Conservation (phyloP, 1,140 invertebrate genomes). For the Scaptomyza graminum region DNA sequence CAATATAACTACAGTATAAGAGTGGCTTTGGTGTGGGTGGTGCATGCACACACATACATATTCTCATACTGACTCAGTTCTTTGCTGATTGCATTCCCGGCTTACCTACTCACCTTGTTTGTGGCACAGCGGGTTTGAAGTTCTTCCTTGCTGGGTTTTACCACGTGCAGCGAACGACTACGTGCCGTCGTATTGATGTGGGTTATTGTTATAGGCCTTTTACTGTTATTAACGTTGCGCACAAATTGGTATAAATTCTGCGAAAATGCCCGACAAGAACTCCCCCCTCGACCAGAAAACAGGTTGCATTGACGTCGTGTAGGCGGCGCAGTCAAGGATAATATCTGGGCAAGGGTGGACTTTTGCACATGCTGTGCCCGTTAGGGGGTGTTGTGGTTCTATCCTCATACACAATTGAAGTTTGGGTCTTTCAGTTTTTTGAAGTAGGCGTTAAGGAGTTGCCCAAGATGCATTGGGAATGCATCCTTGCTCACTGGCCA, state of each 20-base stretch:
- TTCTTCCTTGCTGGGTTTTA: conserved; percentile 36
- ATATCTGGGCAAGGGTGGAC: conserved; percentile 33
- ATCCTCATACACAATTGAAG: conserved; percentile 35
- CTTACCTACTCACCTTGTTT: conserved; percentile 75
- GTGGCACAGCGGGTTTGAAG: conserved; percentile 61
- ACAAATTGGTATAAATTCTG: conserved; percentile 79
- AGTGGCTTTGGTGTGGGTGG: conserved; percentile 23
- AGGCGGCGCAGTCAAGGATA: conserved; percentile 36
- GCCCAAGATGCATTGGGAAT: conserved; percentile 32
- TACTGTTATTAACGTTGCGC: conserved; percentile 71
- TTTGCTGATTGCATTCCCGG: conserved; percentile 75
- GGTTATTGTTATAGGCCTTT: conserved; percentile 79
- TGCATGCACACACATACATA: conserved; percentile 35
- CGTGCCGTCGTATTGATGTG: conserved; percentile 77
- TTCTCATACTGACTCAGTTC: conserved; percentile 48
- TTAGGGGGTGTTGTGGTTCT: conserved; percentile 33
- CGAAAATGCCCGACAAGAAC: conserved; percentile 62
- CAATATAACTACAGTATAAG: neutral
- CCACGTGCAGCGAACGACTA: conserved; percentile 64
- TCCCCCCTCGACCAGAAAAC: conserved; percentile 11
- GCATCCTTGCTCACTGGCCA: conserved; percentile 9
- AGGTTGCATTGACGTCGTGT: conserved; percentile 44
- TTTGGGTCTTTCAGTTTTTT: conserved; percentile 15
- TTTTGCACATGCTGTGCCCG: conserved; percentile 12
- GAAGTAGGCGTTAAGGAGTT: conserved; percentile 29